Conservation (phyloP, 2,113 vertebrate genomes). For the Lutjanus erythropterus region DNA sequence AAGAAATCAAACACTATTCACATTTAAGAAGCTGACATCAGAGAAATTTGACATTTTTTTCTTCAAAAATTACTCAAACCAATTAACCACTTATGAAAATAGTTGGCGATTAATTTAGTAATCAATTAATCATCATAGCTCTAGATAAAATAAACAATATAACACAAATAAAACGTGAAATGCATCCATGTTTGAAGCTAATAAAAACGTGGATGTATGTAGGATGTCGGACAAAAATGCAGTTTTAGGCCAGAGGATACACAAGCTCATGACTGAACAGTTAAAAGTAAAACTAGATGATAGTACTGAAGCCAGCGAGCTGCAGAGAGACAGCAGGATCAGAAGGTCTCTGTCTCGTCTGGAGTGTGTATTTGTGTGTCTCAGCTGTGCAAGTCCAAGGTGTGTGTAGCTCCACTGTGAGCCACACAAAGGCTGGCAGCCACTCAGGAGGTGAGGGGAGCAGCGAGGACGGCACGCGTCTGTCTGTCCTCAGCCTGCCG, state of each 20-base stretch:
- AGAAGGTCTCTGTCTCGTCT: not conserved
- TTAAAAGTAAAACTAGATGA: not conserved
- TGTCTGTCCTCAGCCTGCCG: slow-evolving; percentile 34
- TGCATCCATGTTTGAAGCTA: not conserved
- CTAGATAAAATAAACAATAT: too few species aligned
- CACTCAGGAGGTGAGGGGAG: slow-evolving; percentile 26
- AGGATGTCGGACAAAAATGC: not conserved
- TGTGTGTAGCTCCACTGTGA: slow-evolving; percentile 4
- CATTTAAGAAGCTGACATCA: too few species aligned
- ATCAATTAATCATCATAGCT: too few species aligned
- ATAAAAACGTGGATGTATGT: not conserved
- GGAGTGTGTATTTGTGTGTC: slow-evolving; percentile 18
- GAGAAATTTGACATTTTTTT: too few species aligned
- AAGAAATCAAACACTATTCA: too few species aligned
- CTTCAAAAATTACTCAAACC: too few species aligned
- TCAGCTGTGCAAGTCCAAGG: not conserved
- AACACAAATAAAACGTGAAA: not conserved
- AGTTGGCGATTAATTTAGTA: too few species aligned
- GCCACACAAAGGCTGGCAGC: slow-evolving; percentile 53
- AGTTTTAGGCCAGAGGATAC: too few species aligned
- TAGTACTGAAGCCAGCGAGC: not conserved
- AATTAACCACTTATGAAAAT: too few species aligned
- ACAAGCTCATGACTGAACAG: not conserved
- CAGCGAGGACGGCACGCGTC: slow-evolving; percentile 3
- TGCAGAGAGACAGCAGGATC: slow-evolving; percentile 3